Conservation (phyloP, 37 sponge, comb jelly and placozoan genomes). For the Chondrilla cf. caribensis region DNA sequence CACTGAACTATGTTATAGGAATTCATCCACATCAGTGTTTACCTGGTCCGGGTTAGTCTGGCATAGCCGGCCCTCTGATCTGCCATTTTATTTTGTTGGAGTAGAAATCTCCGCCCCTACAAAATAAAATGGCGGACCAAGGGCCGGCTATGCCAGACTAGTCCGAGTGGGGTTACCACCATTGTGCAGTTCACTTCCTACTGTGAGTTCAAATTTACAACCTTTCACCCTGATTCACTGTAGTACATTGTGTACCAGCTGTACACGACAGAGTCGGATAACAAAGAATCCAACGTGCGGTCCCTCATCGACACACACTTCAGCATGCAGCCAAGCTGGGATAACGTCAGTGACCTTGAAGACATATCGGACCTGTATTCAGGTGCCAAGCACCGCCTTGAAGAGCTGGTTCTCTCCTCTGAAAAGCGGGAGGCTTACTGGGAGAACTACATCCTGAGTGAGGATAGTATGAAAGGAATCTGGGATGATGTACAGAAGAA, state of each 20-base stretch:
- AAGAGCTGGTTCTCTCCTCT: neutral
- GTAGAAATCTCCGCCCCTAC: no score
- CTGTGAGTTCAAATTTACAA: no score
- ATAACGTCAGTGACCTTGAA: neutral
- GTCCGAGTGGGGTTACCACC: no score
- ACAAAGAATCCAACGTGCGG: neutral
- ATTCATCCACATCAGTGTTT: no score
- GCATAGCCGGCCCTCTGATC: no score
- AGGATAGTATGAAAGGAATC: neutral
- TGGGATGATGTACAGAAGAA: conserved; percentile 1
- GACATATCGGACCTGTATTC: neutral
- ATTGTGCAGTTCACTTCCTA: no score
- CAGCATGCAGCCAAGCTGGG: neutral
- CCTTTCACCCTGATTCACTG: no score
- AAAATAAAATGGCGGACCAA: no score
- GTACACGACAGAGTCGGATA: neutral
- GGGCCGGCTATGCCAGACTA: no score
- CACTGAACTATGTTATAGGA: no score
- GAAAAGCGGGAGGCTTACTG: conserved; percentile 5
- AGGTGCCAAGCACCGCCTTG: neutral
- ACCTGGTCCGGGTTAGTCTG: no score
- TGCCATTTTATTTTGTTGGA: no score
- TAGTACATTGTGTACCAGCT: conserved; percentile 10
- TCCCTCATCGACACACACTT: neutral
- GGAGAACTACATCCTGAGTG: conserved; percentile 3